Evolutionary conservation across 1,140 invertebrate species (phyloP).

Genomic region (Drosophila lini): DNA sequence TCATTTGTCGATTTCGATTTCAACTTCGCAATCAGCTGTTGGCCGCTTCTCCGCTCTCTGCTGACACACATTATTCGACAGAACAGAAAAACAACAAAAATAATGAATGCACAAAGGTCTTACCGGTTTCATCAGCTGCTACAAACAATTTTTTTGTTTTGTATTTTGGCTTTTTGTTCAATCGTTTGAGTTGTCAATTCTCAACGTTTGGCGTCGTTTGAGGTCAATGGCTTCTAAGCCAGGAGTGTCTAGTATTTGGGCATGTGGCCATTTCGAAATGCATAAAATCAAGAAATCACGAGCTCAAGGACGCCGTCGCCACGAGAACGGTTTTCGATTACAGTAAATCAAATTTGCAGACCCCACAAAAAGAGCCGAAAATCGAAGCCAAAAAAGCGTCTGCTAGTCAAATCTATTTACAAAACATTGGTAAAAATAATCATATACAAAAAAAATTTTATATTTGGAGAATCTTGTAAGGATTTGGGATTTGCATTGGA

Average conservation of each 20-base stretch:
- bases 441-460: not conserved
- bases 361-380: slow-evolving; percentile 25
- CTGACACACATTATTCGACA: slow-evolving; percentile 43
- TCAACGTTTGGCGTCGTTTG: slow-evolving; percentile 1
- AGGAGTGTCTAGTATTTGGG: slow-evolving; percentile 22
- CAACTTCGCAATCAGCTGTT: slow-evolving; percentile 34
- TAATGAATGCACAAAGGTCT: slow-evolving; percentile 36
- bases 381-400: slow-evolving; percentile 58
- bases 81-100: slow-evolving; percentile 16
- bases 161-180: not conserved
- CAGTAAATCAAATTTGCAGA: slow-evolving; percentile 65
- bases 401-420: slow-evolving; percentile 5
- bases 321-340: slow-evolving; percentile 60
- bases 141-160: not conserved
- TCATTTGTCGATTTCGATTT: slow-evolving; percentile 2
- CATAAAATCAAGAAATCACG: slow-evolving; percentile 20
- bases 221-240: slow-evolving; percentile 34
- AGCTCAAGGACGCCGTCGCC: slow-evolving; percentile 34
- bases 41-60: slow-evolving; percentile 9
- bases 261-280: slow-evolving; percentile 14
- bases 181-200: not conserved
- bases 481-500: not conserved
- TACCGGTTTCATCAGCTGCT: slow-evolving; percentile 46
- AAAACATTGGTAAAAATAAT: slow-evolving; percentile 4
- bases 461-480: not conserved